phyloP scores from a whole-genome alignment of 1,140 invertebrate species.

The Drosophila bocqueti region DNA sequence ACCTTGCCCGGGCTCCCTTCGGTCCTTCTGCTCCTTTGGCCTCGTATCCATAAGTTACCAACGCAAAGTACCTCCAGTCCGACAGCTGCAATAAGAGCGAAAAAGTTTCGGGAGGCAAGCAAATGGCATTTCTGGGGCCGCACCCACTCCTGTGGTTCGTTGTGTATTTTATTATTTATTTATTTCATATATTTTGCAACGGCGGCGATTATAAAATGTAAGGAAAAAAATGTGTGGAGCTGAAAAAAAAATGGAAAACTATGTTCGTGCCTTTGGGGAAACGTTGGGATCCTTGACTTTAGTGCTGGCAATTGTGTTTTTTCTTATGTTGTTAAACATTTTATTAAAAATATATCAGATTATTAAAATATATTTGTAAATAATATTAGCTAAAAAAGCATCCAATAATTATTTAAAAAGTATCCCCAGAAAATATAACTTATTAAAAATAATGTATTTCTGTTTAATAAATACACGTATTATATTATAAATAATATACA shows the following conservation, averaged over 20 bases:
- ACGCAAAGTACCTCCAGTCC: conserved; percentile 63
- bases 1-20: conserved; percentile 52
- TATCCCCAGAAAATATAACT: too few species aligned
- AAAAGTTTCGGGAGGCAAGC: conserved; percentile 63
- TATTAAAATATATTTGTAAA: too few species aligned
- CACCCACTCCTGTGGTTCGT: conserved; percentile 46
- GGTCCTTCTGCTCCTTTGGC: conserved; percentile 15
- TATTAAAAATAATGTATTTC: too few species aligned
- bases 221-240: conserved; percentile 8
- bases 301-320: not conserved
- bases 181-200: conserved; percentile 72
- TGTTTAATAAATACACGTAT: too few species aligned
- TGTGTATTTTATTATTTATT: conserved; percentile 79
- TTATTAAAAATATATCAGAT: too few species aligned
- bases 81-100: conserved; percentile 72
- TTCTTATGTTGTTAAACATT: not conserved
- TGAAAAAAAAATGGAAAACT: conserved; percentile 57
- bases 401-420: too few species aligned
- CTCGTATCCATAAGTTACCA: conserved; percentile 78
- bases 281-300: not conserved
- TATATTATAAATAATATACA: too few species aligned
- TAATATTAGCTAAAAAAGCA: too few species aligned
- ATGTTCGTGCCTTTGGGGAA: conserved; percentile 44
- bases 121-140: conserved; percentile 57
- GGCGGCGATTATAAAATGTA: conserved; percentile 70